Percentiles rank a stretch among this genome's conserved stretches.
Evolutionary conservation across 2,888 invertebrate species (phyloP).

Genomic region (Ganaspis brasiliensis): DNA sequence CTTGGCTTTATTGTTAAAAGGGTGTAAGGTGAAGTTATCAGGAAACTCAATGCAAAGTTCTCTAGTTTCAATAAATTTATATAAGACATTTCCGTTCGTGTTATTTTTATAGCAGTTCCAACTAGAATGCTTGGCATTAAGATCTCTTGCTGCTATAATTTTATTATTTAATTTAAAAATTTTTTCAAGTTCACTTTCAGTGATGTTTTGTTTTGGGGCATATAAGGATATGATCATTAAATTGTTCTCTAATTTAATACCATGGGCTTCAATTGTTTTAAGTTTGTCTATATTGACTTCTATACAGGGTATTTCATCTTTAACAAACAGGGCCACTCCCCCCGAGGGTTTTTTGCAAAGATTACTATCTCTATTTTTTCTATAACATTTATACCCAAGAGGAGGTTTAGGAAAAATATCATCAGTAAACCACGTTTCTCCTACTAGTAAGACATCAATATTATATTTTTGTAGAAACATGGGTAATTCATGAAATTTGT

Average conservation of each 20-base stretch:
- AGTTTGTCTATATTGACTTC: too few species aligned
- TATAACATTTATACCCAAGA: neutral
- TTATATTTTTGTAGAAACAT: neutral
- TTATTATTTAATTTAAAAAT: neutral
- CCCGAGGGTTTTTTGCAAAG: too few species aligned
- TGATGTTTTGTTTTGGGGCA: too few species aligned
- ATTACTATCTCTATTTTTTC: neutral
- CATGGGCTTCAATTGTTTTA: too few species aligned
- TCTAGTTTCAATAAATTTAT: neutral
- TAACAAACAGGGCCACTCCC: too few species aligned
- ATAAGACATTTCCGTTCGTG: neutral
- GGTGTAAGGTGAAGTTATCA: neutral
- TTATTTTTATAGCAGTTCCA: neutral
- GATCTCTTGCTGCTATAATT: neutral
- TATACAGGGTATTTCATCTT: too few species aligned
- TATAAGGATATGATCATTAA: too few species aligned
- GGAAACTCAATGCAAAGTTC: neutral
- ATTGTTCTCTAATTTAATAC: too few species aligned
- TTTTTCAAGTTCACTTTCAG: too few species aligned
- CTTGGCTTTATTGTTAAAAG: neutral
- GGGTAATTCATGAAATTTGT: neutral
- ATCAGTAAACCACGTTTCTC: neutral
- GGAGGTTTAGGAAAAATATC: neutral
- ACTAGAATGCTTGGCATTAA: neutral
- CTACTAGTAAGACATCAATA: neutral